A percentile compares a stretch with the other conserved stretches of the same genome.
phyloP scores from a whole-genome alignment of 2,797 vertebrate species.

The Semaprochilodus insignis region DNA sequence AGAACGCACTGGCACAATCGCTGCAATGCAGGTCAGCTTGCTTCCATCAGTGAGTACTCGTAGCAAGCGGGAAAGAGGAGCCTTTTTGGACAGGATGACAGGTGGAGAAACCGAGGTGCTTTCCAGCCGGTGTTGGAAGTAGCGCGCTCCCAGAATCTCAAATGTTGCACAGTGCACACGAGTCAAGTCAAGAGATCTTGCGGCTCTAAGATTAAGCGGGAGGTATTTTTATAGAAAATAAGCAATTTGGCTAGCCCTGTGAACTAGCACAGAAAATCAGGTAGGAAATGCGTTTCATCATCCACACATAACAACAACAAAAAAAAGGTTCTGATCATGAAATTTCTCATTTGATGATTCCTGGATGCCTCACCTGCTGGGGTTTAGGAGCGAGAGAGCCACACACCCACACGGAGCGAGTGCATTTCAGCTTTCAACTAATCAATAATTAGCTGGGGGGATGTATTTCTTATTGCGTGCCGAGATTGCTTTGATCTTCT shows the following conservation, averaged over 20 bases:
- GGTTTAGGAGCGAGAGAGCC: conserved; percentile 37
- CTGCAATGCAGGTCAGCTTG: not conserved
- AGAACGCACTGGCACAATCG: not conserved
- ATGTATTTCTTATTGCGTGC: conserved; percentile 62
- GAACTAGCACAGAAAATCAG: conserved; percentile 9
- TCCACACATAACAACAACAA: not conserved
- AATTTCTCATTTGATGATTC: conserved; percentile 27
- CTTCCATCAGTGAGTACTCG: not conserved
- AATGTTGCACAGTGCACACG: not conserved
- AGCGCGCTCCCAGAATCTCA: not conserved
- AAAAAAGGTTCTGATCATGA: conserved; percentile 28
- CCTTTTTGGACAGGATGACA: conserved; percentile 5
- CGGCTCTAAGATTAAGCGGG: not conserved
- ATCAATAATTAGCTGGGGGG: conserved; percentile 73
- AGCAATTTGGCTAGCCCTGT: not conserved
- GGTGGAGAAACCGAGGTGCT: not conserved
- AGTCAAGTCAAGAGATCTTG: too few relatives aligned
- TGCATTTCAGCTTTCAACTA: conserved; percentile 53
- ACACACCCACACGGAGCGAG: conserved; percentile 47
- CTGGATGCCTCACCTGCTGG: conserved; percentile 33
- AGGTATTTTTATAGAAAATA: conserved; percentile 9
- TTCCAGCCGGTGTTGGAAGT: not conserved
- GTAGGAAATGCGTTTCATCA: conserved; percentile 14
- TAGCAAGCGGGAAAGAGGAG: not conserved
- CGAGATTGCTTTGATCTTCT: conserved; percentile 68